Evolutionary conservation across 2,113 vertebrate species (phyloP), one percentile per base, ranked within the genome.

Genomic region (Clarias macrocephalus): DNA sequence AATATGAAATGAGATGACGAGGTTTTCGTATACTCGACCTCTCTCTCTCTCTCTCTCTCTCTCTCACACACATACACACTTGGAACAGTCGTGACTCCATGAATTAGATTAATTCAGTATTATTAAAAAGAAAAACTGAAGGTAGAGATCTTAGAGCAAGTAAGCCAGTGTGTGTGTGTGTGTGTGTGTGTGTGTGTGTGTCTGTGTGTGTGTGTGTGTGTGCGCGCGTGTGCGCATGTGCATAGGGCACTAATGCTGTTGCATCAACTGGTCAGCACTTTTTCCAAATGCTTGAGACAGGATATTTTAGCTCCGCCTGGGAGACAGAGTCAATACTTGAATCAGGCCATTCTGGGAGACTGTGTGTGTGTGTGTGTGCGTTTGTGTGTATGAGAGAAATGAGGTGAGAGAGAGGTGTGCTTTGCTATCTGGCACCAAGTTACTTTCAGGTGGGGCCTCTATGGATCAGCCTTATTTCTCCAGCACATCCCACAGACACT

Each of bases 1-100:
- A 91, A 92, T 92, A 89, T 79, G 37, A 89, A 90, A 94, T 92
- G 91, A 48, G 91, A 83, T 87, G 70, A n/a, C 33, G 70, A 72
- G 89, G 81, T 68, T 81, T 84, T 3, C 23, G 25, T 56, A 25
- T 83, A 62, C 23, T 86, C 88, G 57, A 90, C 86, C 88, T 80
- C 18, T 37, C 33, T 48, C 48, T 8, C 5, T 48, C 48, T 48
- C 48, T 48, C 48, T 48, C 48, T 48, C 42, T 42, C 42, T 42
- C 42, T 42, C 42, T 42, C 21, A 62, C 2, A 18, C 82, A 54
- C 18, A 65, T 59, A 82, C 68, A 76, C 30, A 21, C 42, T 19
- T 37, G 18, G 10, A 7, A 66, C 33, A 59, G 15, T 48, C 54
- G 37, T 21, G n/a, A 30, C 52, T 73, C 48, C 48, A 48, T 73